phyloP scores from a whole-genome alignment of 2,888 invertebrate genomes.

The Lepidonotus clava region DNA sequence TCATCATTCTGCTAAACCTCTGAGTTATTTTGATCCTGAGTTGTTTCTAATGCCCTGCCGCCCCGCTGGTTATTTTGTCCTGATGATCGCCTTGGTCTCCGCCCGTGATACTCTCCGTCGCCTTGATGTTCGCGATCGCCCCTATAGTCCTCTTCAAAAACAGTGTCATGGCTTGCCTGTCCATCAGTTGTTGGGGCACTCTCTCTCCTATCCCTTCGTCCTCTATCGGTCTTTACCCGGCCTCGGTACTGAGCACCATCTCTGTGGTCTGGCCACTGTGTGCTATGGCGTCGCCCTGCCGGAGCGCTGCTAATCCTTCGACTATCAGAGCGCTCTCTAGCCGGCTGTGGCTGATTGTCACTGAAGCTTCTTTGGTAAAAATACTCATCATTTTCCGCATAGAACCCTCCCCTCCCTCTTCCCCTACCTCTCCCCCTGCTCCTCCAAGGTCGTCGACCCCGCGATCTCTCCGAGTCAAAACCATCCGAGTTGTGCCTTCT shows the following conservation, averaged over 20 bases:
- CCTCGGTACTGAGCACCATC: neutral
- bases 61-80: too few relatives aligned
- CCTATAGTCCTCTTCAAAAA: too few relatives aligned
- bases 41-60: too few relatives aligned
- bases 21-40: too few relatives aligned
- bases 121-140: neutral
- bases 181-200: too few relatives aligned
- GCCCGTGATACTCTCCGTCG: neutral
- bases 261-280: neutral
- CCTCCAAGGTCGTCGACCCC: neutral
- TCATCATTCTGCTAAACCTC: too few relatives aligned
- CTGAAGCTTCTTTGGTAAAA: neutral
- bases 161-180: too few relatives aligned
- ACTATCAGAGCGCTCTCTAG: neutral
- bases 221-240: neutral
- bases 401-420: neutral
- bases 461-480: neutral
- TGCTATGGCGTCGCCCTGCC: neutral
- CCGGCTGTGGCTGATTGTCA: neutral
- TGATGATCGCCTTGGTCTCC: neutral
- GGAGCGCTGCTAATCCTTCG: neutral
- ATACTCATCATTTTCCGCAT: neutral
- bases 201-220: neutral
- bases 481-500: conserved; percentile 17
- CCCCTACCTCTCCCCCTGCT: neutral